Evolutionary conservation across 2,888 invertebrate species (phyloP), one percentile per base, ranked within the genome.

Genomic region (Tetragonula carbonaria): DNA sequence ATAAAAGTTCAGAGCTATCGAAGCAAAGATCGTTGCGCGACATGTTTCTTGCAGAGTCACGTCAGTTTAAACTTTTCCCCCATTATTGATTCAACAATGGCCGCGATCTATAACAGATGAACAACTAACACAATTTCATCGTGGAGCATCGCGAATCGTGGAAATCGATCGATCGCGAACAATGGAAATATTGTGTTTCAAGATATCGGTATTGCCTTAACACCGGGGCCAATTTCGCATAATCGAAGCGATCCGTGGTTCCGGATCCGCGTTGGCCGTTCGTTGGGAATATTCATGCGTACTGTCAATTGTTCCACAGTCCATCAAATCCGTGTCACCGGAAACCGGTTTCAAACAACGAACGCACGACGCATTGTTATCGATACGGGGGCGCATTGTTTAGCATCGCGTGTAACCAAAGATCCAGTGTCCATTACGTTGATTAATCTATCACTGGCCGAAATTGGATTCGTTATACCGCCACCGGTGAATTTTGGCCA

Each of bases 211-310:
- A 33, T n/a, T n/a, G 33, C 11, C 65, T 28, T 45, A n/a, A 51
- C 62, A 65, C 50, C 23, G 33, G 71, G 59, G 57, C 53, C 68
- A 51, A 50, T 23, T 45, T 62, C 53, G 45, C 18, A 67, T 68
- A 55, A 28, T 23, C 50, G 51, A 55, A 51, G 38, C 57, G 55
- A 65, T 73, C 73, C 57, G 50, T 55, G 33, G 53, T 38, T 21
- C 13, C 16, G 55, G 2, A 33, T 45, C 53, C 53, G 53, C 0
- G 16, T 50, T 28, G 28, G 33, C 33, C 50, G 38, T 59, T 57
- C 74, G 55, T 71, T 75, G 71, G 71, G 59, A 80, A 80, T 75
- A 72, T 80, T 74, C 74, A 59, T 70, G 57, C 73, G 13, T 4
- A 53, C 62, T 68, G 63, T 76, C 77, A 76, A 65, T 77, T 73